Evolutionary conservation across 2,113 vertebrate genomes (phyloP), one percentile per base, ranked within the genome.

Genomic region (Cinclus mexicanus): DNA sequence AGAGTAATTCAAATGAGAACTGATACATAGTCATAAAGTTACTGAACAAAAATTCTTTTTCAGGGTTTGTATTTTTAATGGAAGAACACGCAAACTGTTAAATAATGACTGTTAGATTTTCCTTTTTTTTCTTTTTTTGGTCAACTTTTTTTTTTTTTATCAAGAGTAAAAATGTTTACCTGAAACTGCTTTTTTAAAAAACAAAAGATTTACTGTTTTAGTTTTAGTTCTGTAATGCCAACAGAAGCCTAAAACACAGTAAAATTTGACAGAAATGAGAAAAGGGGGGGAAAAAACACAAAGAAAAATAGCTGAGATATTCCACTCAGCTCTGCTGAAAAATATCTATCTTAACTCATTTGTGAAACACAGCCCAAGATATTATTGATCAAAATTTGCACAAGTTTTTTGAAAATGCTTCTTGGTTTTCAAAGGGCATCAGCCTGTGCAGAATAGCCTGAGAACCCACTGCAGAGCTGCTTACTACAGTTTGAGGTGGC

Each of bases 241-340:
- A 49, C 5, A 71, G 56, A 88, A 47, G 14, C 3, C 46, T 5
- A 55, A 70, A 76, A 7, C 6, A 33, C 26, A 33, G 5, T 6
- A 29, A n/a, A 84, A 69, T 78, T 68, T 69, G 25, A 57, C 8
- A 46, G 37, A 89, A 79, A 75, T n/a, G 0, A 52, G 20, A 46
- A 56, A 81, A 15, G 11, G 22, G 9, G 4, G 1, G 1, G 12
- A 19, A 65, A 57, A 55, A 35, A 0, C 31, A 13, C 56, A 31
- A 52, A 9, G 24, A 53, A 86, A 83, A 75, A 50, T 16, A 78
- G 5, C 2, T 22, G 25, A 17, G 5, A 35, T 60, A 55, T 90
- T 90, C 33, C 47, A 26, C 24, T 59, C 42, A 56, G 10, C 11
- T 61, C 11, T 47, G 28, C 50, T 85, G 35, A 68, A 13, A 28